Base-by-base conservation (phyloP, 2,113 vertebrate genomes). In the Lates calcarifer region DNA sequence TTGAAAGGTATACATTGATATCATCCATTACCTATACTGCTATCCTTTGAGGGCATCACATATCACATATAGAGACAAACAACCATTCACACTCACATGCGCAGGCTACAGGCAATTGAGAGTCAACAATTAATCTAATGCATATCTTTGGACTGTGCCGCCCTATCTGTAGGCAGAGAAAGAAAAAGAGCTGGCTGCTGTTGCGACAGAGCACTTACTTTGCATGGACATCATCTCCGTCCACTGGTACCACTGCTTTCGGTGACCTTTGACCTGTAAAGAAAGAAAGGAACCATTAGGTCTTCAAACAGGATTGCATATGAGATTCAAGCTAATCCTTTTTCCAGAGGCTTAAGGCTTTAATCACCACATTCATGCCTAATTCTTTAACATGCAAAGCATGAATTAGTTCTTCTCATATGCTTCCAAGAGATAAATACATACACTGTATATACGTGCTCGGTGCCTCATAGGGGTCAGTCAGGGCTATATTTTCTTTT, bases 161-260 rank as follows among this genome's bases (percentile, higher is more conserved):
- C n/a, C n/a, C n/a, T 4, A 41, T 64, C 47, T 49, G 35, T 13
- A 56, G 10, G 20, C 9, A 47, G 45, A 49, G 2, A 49, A 49
- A 35, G n/a, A 20, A 62, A 29, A 24, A 60, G 12, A 76, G 18
- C 18, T 65, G 51, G 26, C n/a, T 68, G 14, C 18, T 49, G 11
- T 64, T 13, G 13, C 63, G 64, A 47, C 15, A 6, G 43, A 41
- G 11, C 3, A 90, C 93, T 89, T 90, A 95, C 94, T 94, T 87
- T 94, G 93, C 92, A 94, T 90, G 82, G 94, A 92, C 94, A 95
- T 95, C 91, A 91, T 93, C 75, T 63, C 80, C 31, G 69, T 83
- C 86, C 83, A 81, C 80, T 84, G 82, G 85, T 78, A 64, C 53
- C 51, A 81, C 85, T 74, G 74, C 84, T 82, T 85, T 83, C 70